These are phyloP conservation scores for Coptotermes formosanus DNA, from an alignment of 1,140 invertebrate species.

Conservation along the genomic window DNA sequence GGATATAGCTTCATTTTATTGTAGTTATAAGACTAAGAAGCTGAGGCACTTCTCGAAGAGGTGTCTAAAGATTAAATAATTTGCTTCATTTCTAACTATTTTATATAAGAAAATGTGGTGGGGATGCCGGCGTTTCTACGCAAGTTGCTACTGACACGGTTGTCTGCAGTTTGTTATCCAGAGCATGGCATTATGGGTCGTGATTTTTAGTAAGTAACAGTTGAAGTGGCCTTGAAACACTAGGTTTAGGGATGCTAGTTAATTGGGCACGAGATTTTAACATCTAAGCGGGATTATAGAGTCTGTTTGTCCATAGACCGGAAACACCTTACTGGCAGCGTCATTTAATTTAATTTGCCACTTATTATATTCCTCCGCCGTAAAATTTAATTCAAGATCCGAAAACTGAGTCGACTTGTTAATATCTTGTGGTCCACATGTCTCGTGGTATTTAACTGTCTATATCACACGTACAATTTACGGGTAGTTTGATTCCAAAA, in stretches of 20 bases:
- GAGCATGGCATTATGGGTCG: conserved; percentile 2
- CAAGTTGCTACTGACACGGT: not conserved
- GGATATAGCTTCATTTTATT: not conserved
- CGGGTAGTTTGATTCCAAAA: too few species aligned
- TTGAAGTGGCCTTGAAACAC: not conserved
- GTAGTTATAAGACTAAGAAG: not conserved
- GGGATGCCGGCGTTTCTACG: not conserved
- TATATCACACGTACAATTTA: too few species aligned
- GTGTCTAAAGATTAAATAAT: not conserved
- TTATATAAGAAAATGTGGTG: not conserved
- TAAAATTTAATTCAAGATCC: not conserved
- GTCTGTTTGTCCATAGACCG: not conserved
- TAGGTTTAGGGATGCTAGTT: not conserved
- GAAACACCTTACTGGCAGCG: not conserved
- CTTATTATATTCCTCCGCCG: not conserved
- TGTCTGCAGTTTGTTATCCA: not conserved
- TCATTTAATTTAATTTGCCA: not conserved
- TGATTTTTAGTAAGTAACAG: not conserved
- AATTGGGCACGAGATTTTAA: not conserved
- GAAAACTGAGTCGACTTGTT: not conserved
- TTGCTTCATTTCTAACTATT: not conserved
- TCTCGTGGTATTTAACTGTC: too few species aligned
- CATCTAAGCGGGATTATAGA: not conserved
- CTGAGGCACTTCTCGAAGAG: not conserved
- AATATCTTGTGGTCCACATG: not conserved